phyloP scores from a whole-genome alignment of 2,113 vertebrate genomes.

The Sander lucioperca region DNA sequence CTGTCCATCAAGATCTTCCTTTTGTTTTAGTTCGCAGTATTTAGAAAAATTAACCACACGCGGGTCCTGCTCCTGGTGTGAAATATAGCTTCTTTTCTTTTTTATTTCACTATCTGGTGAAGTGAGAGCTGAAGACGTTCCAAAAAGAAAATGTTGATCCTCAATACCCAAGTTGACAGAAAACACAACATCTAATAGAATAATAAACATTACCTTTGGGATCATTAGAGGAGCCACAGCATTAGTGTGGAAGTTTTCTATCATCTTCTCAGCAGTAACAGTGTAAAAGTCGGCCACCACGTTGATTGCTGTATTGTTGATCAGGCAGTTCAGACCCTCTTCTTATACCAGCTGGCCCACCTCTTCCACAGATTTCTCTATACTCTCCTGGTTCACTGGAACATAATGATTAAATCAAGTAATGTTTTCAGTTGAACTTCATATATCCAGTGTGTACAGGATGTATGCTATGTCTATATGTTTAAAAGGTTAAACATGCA shows the following conservation, averaged over 20 bases:
- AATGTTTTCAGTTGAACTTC: no score
- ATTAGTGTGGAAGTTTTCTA: constrained; percentile 85
- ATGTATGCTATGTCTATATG: no score
- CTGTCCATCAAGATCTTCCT: constrained; percentile 36
- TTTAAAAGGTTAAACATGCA: background rate
- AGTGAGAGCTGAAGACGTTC: background rate
- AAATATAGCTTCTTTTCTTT: background rate
- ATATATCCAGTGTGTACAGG: no score
- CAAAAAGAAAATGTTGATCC: background rate
- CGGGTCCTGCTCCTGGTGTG: background rate
- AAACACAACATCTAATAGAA: background rate
- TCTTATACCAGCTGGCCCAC: constrained; percentile 81
- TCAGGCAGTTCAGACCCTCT: constrained; percentile 86
- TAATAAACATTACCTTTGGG: constrained; percentile 79
- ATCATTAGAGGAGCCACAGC: constrained; percentile 85
- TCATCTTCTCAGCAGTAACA: constrained; percentile 85
- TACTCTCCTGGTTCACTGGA: constrained; percentile 77
- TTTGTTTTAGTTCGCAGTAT: constrained; percentile 26
- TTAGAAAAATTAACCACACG: background rate
- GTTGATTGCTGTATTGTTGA: constrained; percentile 88
- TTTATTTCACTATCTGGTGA: background rate
- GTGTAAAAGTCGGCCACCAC: constrained; percentile 78
- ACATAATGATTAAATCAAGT: no score
- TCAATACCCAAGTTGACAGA: background rate
- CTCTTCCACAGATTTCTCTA: constrained; percentile 81